Evolutionary conservation across 2,888 invertebrate genomes (phyloP).

Genomic region (Axea sp.): DNA sequence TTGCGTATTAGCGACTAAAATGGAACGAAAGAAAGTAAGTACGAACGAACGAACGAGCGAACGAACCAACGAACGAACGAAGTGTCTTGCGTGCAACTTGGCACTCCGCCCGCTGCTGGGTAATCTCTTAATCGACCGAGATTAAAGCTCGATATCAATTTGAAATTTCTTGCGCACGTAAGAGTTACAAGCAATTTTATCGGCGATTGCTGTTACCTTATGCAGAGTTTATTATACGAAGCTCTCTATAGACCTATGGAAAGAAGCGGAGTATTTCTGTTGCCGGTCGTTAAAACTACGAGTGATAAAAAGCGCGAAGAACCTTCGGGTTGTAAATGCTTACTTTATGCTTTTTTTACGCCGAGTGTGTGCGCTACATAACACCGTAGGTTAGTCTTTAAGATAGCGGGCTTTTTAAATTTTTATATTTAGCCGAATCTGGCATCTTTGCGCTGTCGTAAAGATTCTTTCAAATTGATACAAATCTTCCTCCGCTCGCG

Average conservation of each 20-base stretch:
- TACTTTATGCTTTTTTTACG: constrained; percentile 52
- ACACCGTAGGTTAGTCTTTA: constrained; percentile 20
- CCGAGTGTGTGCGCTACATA: constrained; percentile 34
- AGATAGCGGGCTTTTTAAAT: constrained; percentile 48
- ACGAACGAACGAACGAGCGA: constrained; percentile 7
- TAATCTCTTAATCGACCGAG: constrained; percentile 63
- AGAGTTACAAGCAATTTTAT: constrained; percentile 62
- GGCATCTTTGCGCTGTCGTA: constrained; percentile 40
- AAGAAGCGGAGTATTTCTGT: constrained; percentile 35
- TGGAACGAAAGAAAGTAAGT: constrained; percentile 12
- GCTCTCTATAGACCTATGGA: constrained; percentile 32
- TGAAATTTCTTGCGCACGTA: constrained; percentile 61
- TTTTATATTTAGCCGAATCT: constrained; percentile 44
- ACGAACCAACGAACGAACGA: constrained; percentile 17
- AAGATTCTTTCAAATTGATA: constrained; percentile 51
- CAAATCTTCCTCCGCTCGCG: constrained; percentile 24
- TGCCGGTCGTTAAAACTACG: constrained; percentile 53
- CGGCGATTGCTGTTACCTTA: constrained; percentile 54
- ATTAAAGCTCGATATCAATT: constrained; percentile 63
- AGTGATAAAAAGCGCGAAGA: constrained; percentile 59
- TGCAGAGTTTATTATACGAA: constrained; percentile 51
- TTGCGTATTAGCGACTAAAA: constrained; percentile 9
- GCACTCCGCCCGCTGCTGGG: constrained; percentile 53
- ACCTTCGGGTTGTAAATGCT: constrained; percentile 54
- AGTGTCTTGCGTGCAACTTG: constrained; percentile 59